Percentiles rank a stretch among this genome's conserved stretches.
phyloP scores from a whole-genome alignment of 2,113 vertebrate species.

The Gracilinanus agilis region DNA sequence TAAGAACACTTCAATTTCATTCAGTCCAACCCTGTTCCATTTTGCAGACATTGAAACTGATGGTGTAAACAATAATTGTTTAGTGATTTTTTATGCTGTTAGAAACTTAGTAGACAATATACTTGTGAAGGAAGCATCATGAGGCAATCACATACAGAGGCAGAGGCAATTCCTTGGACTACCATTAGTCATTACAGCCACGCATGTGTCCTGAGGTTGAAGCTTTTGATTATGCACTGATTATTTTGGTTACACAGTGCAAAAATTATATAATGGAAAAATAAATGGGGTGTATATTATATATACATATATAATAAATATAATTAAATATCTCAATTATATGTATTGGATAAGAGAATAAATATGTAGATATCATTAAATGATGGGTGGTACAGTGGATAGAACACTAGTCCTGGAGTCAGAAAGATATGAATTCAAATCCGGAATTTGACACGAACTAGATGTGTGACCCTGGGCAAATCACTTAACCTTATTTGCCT shows the following conservation, averaged over 20 bases:
- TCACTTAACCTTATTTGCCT: too few species aligned
- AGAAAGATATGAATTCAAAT: too few species aligned
- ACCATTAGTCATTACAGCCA: not conserved
- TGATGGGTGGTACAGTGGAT: too few species aligned
- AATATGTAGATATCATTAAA: not conserved
- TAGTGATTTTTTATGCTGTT: not conserved
- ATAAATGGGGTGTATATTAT: too few species aligned
- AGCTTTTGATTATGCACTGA: not conserved
- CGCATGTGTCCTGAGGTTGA: not conserved
- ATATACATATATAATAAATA: too few species aligned
- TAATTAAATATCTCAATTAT: not conserved
- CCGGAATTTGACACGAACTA: too few species aligned
- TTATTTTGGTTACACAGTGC: not conserved
- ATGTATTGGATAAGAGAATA: not conserved
- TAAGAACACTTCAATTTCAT: not conserved
- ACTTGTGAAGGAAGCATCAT: not conserved
- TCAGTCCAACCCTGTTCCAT: not conserved
- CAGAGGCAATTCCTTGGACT: not conserved
- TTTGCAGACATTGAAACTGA: not conserved
- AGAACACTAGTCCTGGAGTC: too few species aligned
- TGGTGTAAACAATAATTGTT: not conserved
- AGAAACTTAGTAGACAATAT: not conserved
- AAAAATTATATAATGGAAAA: too few species aligned
- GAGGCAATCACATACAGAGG: not conserved
- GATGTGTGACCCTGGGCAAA: too few species aligned